Percentiles rank a stretch among this genome's conserved stretches.
Conservation (phyloP, 2,888 invertebrate genomes). For the Pharmacophagus antenor region DNA sequence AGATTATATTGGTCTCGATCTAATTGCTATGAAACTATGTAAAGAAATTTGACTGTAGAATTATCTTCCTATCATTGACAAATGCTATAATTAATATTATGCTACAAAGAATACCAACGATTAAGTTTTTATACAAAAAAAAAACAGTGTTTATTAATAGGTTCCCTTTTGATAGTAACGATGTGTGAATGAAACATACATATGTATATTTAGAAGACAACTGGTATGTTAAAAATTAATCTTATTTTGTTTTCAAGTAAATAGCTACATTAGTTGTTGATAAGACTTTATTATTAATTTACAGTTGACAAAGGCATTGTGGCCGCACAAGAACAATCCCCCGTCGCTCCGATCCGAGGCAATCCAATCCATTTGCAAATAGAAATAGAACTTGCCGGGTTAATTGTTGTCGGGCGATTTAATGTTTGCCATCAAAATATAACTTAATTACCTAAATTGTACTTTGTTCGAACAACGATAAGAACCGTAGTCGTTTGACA, state of each 20-base stretch:
- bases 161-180: too few relatives aligned
- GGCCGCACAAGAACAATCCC: slow-evolving; percentile 51
- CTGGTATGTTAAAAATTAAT: too few relatives aligned
- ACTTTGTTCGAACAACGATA: slow-evolving; percentile 27
- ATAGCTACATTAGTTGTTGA: slow-evolving; percentile 11
- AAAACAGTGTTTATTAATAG: too few relatives aligned
- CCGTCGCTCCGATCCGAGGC: slow-evolving; percentile 57
- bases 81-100: too few relatives aligned
- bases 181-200: too few relatives aligned
- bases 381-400: slow-evolving; percentile 62
- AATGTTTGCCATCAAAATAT: slow-evolving; percentile 25
- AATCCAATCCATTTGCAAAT: slow-evolving; percentile 77
- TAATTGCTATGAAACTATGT: too few relatives aligned
- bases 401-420: slow-evolving; percentile 60
- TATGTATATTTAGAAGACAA: too few relatives aligned
- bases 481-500: slow-evolving; percentile 7
- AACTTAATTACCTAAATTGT: slow-evolving; percentile 31
- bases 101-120: too few relatives aligned
- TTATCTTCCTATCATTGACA: too few relatives aligned
- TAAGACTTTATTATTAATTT: slow-evolving; percentile 12
- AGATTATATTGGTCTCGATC: too few relatives aligned
- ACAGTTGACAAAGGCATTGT: slow-evolving; percentile 25
- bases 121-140: too few relatives aligned
- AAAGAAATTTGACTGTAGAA: too few relatives aligned
- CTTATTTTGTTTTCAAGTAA: slow-evolving; percentile 6